Conservation (phyloP, 2,797 vertebrate species). For the Carduelis carduelis region DNA sequence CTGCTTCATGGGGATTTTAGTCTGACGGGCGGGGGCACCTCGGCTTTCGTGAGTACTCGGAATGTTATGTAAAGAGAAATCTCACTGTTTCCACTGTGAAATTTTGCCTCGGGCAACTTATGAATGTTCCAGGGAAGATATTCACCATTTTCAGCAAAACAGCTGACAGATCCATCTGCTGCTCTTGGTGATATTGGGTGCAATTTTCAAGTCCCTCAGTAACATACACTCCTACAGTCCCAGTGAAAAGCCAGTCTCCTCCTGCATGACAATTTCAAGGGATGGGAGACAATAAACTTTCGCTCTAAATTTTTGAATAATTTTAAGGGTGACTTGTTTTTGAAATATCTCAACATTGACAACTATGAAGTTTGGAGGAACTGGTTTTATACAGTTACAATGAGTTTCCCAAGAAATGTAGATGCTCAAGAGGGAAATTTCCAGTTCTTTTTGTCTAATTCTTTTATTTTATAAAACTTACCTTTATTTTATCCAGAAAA, state of each 20-base stretch:
- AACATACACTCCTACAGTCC: background rate
- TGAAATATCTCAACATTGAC: background rate
- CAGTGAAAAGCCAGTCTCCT: background rate
- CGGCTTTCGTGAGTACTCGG: slow-evolving; percentile 13
- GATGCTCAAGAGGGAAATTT: background rate
- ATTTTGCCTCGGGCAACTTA: slow-evolving; percentile 63
- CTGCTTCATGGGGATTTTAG: slow-evolving; percentile 55
- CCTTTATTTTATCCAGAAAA: background rate
- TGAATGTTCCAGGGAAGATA: slow-evolving; percentile 64
- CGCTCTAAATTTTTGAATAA: background rate
- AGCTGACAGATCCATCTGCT: slow-evolving; percentile 66
- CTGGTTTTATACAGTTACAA: background rate
- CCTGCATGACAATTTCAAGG: background rate
- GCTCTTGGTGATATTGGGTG: slow-evolving; percentile 47
- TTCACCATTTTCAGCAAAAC: slow-evolving; percentile 63
- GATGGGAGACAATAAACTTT: background rate
- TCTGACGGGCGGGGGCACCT: background rate
- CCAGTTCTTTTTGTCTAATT: background rate
- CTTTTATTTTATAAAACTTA: background rate
- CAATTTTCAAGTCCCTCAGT: slow-evolving; percentile 22
- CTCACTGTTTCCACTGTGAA: slow-evolving; percentile 63
- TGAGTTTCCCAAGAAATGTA: background rate
- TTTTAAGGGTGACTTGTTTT: background rate
- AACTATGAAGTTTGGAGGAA: background rate
- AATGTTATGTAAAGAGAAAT: slow-evolving; percentile 63